Evolutionary conservation across 2,797 vertebrate genomes (phyloP), one percentile per base, ranked within the genome.

Genomic region (Macropodus opercularis): DNA sequence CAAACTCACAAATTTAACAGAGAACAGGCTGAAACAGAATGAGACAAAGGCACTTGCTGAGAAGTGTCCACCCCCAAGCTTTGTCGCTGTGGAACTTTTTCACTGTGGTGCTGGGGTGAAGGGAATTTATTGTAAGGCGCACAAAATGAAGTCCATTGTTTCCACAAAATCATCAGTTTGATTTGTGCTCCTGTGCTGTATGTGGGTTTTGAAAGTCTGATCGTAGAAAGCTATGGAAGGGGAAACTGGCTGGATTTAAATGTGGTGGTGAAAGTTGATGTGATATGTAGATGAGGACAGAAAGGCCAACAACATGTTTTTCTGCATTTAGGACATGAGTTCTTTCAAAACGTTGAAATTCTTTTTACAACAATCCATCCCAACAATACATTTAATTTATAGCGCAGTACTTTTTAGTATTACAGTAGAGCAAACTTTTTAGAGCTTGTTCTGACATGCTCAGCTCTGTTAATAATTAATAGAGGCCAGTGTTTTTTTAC

Each of bases 11-110:
- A 66, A 81, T 85, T 63, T 75, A 70, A 68, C 66, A 41, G 67
- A 63, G 53, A 73, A 80, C 56, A 63, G 48, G 61, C 31, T 35
- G 54, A 76, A 71, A 80, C 49, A 73, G 69, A 87, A 85, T 52
- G 43, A 79, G 75, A 91, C 81, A 91, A 90, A 89, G 83, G 85
- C 75, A 57, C 46, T 74, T 47, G 66, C 87, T 77, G 79, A 85
- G 75, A 77, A 54, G 74, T 75, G 67, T 85, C 85, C 83, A 68
- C 83, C 86, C 88, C 74, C 61, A 2, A 51, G 69, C 75, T 71
- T 76, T 77, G 63, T 87, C 74, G 81, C 66, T 69, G 60, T 63
- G 38, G 51, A 85, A 74, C 71, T 63, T 77, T 68, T 59, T 80
- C 46, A 47, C 43, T 61, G 63, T 40, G 40, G 38, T 21, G 48